Evolutionary conservation across 2,888 invertebrate genomes (phyloP).

Genomic region (Pollenia amentaria): DNA sequence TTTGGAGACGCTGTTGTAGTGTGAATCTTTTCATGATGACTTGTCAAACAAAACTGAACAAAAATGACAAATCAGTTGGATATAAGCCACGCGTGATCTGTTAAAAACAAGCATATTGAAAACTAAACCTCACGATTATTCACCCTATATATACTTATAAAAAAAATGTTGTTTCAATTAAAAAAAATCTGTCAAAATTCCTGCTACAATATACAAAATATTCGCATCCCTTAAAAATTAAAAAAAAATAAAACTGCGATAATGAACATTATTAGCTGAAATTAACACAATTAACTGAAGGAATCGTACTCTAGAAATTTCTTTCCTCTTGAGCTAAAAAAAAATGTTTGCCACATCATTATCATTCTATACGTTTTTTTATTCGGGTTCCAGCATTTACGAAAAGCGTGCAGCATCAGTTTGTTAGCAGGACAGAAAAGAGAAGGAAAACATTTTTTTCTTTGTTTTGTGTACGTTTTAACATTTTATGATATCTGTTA

Average conservation of each 20-base stretch:
- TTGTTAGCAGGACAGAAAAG: slow-evolving; percentile 11
- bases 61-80: no score
- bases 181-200: no score
- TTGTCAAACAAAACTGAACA: no score
- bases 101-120: no score
- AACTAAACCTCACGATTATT: no score
- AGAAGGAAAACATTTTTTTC: neutral
- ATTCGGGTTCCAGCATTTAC: slow-evolving; percentile 42
- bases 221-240: neutral
- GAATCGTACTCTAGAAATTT: neutral
- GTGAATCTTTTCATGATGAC: no score
- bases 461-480: neutral
- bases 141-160: no score
- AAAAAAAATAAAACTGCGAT: neutral
- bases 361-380: slow-evolving; percentile 54
- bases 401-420: neutral
- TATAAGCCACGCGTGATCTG: no score
- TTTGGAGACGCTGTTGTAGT: no score
- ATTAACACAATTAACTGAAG: neutral
- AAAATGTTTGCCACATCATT: slow-evolving; percentile 48
- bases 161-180: no score
- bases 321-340: no score
- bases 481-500: neutral
- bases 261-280: slow-evolving; percentile 9
- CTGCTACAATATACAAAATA: neutral